Base-by-base conservation (phyloP, 2,888 invertebrate genomes). In the Calameuta idolon region DNA sequence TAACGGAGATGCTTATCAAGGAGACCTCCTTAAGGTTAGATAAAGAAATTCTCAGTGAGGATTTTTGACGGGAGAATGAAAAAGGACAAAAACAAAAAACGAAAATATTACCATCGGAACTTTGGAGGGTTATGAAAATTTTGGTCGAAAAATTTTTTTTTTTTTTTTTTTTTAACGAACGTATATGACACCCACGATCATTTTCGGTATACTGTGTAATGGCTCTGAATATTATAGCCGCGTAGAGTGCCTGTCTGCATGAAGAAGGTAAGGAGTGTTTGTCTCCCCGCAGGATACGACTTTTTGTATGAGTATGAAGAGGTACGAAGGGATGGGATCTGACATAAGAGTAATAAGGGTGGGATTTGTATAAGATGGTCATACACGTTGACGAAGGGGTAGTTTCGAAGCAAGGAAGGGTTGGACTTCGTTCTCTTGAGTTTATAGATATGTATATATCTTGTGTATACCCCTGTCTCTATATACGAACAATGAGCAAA, bases 21-120 rank as follows among this genome's bases (percentile, higher is more conserved):
- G 91, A 91, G 82, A 90, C 90, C 69, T 91, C 91, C 79, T 87
- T 91, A 84, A 91, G 91, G 91, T 91, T 89, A 79, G 75, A 77
- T 79, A 55, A 55, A 23, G 23, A 55, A 55, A 55, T 55, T 55
- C 23, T 55, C 23, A 23, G 23, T 5, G 15, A 40, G 40, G 15
- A 40, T 15, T 40, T 40, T 40, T 40, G 5, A 15, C 40, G 15
- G 15, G 15, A 5, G 15, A 40, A 40, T 40, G 15, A 12, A 37
- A 40, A 40, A 40, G 0, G 15, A 15, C 15, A 40, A 40, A 15
- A 11, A 35, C 33, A 33, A 33, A 33, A 33, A 4, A 33, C 33
- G 33, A 40, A 40, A 40, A 1, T 40, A 40, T 37, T 40, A 40
- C 40, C 15, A 15, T 15, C 4, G 15, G 4, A 0, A 15, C 15